A percentile compares a stretch with the other conserved stretches of the same genome.
phyloP scores from a whole-genome alignment of 2,888 invertebrate genomes.

The Argynnis bischoffii region DNA sequence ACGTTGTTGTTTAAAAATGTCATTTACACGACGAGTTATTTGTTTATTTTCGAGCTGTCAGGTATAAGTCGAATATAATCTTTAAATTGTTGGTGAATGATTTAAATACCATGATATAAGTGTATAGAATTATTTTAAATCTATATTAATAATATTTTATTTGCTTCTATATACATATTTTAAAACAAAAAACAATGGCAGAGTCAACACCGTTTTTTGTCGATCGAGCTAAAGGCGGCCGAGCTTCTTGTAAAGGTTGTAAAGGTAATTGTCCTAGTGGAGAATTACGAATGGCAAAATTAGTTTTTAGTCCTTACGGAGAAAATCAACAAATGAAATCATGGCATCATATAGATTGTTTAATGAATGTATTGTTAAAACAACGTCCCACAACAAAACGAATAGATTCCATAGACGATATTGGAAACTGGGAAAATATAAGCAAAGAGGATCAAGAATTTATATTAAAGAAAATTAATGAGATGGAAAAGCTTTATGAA shows the following conservation, averaged over 20 bases:
- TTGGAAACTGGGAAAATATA: slow-evolving; percentile 89
- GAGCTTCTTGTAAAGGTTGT: slow-evolving; percentile 93
- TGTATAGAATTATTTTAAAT: neutral
- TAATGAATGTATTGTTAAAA: slow-evolving; percentile 89
- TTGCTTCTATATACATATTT: neutral
- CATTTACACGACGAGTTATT: slow-evolving; percentile 3
- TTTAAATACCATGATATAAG: neutral
- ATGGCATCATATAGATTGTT: slow-evolving; percentile 91
- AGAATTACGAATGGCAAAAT: slow-evolving; percentile 88
- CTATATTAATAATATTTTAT: neutral
- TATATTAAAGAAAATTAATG: slow-evolving; percentile 84
- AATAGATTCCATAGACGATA: slow-evolving; percentile 89
- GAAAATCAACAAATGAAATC: slow-evolving; percentile 89
- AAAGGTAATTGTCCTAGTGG: slow-evolving; percentile 89
- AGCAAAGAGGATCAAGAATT: slow-evolving; percentile 85
- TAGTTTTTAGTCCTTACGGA: slow-evolving; percentile 89
- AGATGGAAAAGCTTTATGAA: slow-evolving; percentile 80
- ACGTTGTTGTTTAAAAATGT: neutral
- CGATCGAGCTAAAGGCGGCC: slow-evolving; percentile 91
- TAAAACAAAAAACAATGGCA: slow-evolving; percentile 44
- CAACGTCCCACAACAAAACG: slow-evolving; percentile 92
- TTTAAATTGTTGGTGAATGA: slow-evolving; percentile 1
- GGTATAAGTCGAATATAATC: neutral
- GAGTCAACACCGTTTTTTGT: slow-evolving; percentile 82
- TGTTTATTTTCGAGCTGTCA: slow-evolving; percentile 13